Evolutionary conservation across 2,888 invertebrate species (phyloP).

Genomic region (Drosophila colorata): DNA sequence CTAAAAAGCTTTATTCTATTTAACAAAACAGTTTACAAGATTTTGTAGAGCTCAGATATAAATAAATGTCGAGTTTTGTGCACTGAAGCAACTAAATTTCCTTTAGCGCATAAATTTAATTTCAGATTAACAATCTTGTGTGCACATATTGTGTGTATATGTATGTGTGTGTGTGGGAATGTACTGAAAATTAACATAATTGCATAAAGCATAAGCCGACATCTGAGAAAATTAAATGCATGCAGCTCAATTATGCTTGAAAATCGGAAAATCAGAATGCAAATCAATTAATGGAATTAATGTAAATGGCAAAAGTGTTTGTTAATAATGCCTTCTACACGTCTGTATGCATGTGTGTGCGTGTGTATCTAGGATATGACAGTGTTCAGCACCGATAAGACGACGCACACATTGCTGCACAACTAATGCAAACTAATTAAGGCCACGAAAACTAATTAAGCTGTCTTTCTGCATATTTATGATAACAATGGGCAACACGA

Average conservation of each 20-base stretch:
- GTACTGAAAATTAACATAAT: conserved; percentile 61
- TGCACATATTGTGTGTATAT: conserved; percentile 1
- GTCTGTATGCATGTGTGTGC: neutral
- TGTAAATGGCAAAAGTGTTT: conserved; percentile 38
- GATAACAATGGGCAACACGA: conserved; percentile 27
- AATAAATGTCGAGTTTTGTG: too few species aligned
- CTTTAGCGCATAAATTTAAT: conserved; percentile 42
- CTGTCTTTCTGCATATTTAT: conserved; percentile 38
- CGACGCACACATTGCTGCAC: conserved; percentile 15
- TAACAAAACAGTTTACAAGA: too few species aligned
- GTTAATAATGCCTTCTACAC: conserved; percentile 23
- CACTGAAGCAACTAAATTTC: conserved; percentile 10
- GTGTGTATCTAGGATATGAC: neutral
- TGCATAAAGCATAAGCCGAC: conserved; percentile 42
- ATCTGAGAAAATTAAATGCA: conserved; percentile 16
- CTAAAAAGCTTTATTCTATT: too few species aligned
- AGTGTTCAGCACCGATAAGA: conserved; percentile 33
- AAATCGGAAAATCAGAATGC: conserved; percentile 26
- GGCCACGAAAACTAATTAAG: conserved; percentile 26
- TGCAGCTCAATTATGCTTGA: conserved; percentile 9
- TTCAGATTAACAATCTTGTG: conserved; percentile 45
- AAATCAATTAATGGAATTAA: conserved; percentile 53
- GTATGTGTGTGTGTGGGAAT: neutral
- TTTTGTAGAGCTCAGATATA: too few species aligned
- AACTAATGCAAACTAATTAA: conserved; percentile 57